Base-by-base conservation (phyloP, 2,113 vertebrate species). In the Fregata magnificens region DNA sequence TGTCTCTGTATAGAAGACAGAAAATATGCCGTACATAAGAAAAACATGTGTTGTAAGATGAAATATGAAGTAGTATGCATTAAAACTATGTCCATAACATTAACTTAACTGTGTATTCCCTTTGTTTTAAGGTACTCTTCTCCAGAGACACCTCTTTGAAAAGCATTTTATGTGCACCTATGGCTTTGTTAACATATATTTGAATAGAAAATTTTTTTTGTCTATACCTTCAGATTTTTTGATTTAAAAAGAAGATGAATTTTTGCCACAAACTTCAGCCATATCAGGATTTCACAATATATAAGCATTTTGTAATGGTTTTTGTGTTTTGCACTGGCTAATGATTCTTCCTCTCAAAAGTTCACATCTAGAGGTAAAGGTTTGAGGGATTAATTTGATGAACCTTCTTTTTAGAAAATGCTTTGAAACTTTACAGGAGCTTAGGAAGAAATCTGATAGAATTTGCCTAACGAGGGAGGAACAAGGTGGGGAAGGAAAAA, bases 391-490 rank as follows among this genome's bases (percentile, higher is more conserved):
- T 2, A 88, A 62, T 19, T 36, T n/a, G n/a, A 49, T 45, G 5
- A 90, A 49, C 3, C 1, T 22, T 40, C 50, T 66, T 34, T 89
- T 76, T 52, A 69, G 49, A 69, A 65, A 10, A 67, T n/a, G 4
- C 5, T 86, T 53, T 80, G 29, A 45, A 86, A 55, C 5, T 63
- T 72, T 61, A 61, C 4, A n/a, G 44, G 31, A 40, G 4, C 6
- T 84, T 66, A 38, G 31, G 26, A 69, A 42, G 8, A 73, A 74
- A 61, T 92, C 31, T 49, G 14, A 34, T 28, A 67, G 17, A 79
- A 79, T 45, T 71, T 80, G 6, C 18, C 13, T 58, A 31, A 69
- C 0, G 0, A 58, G 10, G 4, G 5, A 3, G 4, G 67, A 74
- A 49, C 3, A 71, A 86, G 9, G 7, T 17, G 4, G 8, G 2